Base-by-base conservation (phyloP, 2,113 vertebrate species). In the Tychaedon coryphoeus region DNA sequence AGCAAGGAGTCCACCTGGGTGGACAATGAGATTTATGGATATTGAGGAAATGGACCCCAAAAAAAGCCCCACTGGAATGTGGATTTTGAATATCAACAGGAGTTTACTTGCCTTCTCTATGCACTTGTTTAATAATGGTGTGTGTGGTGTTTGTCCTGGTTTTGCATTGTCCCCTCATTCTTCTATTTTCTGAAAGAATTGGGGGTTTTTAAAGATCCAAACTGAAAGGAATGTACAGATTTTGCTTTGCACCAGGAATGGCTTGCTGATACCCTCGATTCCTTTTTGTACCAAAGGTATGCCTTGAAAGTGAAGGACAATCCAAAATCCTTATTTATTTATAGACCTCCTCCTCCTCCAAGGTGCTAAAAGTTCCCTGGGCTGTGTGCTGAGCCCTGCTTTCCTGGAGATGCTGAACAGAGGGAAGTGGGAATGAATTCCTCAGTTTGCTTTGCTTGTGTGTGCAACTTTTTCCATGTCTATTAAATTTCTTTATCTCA, bases 1-100 rank as follows among this genome's bases (percentile, higher is more conserved):
- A 97, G 96, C 97, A 76, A 95, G 72, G 98, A 98, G 69, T 97
- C 98, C 1, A 97, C 98, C 43, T 99, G 99, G 99, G 99, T 99
- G 66, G 99, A 99, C 88, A 99, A 99, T 61, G 99, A 99, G 96
- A 99, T 99, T 88, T 99, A 99, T 62, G 98, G 98, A 71, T 99
- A 98, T 73, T 98, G 82, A 96, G 71, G 57, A 20, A 72, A 65
- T 0, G 48, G 80, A 77, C 42, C 3, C 33, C 8, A 65, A 28
- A 48, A 28, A 29, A 8, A 38, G 9, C 36, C 38, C 47, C 42
- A 0, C 17, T n/a, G 67, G n/a, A 14, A 16, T 38, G 5, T 5
- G 29, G 90, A 14, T 51, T 28, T 33, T 10, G 73, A 23, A 3
- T 19, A 2, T 3, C 58, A 28, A 2, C 8, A 3, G 1, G 8